Evolutionary conservation across 2,888 invertebrate species (phyloP).

Genomic region (Cryptus armator): DNA sequence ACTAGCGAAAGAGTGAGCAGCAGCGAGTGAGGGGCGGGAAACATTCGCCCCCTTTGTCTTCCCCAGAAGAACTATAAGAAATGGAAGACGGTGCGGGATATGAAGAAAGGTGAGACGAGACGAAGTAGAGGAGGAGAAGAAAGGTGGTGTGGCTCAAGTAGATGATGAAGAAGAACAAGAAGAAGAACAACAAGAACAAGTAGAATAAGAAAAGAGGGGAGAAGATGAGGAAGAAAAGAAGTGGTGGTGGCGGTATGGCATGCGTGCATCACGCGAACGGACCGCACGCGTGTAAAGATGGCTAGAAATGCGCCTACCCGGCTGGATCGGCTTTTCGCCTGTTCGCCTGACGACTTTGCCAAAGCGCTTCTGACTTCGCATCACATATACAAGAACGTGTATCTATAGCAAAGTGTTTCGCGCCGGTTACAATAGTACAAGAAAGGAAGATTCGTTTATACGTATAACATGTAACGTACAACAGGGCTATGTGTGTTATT

Average conservation of each 20-base stretch:
- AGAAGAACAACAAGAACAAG: slow-evolving; percentile 51
- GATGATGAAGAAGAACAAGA: slow-evolving; percentile 49
- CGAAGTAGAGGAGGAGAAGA: slow-evolving; percentile 26
- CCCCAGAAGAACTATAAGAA: slow-evolving; percentile 40
- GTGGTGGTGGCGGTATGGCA: slow-evolving; percentile 66
- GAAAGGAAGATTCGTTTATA: neutral
- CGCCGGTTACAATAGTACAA: neutral
- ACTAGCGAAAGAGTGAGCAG: slow-evolving; percentile 29
- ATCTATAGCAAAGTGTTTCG: slow-evolving; percentile 4
- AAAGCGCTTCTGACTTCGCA: slow-evolving; percentile 58
- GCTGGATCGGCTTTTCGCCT: slow-evolving; percentile 53
- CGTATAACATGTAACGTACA: neutral
- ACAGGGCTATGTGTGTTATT: slow-evolving; percentile 1
- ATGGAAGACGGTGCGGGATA: slow-evolving; percentile 48
- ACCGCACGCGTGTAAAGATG: slow-evolving; percentile 82
- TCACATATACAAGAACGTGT: slow-evolving; percentile 6
- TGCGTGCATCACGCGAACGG: slow-evolving; percentile 82
- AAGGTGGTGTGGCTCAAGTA: slow-evolving; percentile 57
- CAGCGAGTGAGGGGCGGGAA: slow-evolving; percentile 55
- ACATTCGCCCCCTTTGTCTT: slow-evolving; percentile 32
- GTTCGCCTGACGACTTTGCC: slow-evolving; percentile 63
- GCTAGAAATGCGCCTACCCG: slow-evolving; percentile 67
- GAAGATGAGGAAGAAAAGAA: slow-evolving; percentile 61
- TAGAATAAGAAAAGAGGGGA: slow-evolving; percentile 58
- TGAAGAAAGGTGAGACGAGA: slow-evolving; percentile 36